phyloP scores from a whole-genome alignment of 2,888 invertebrate species.

The Leptogaster cylindrica region DNA sequence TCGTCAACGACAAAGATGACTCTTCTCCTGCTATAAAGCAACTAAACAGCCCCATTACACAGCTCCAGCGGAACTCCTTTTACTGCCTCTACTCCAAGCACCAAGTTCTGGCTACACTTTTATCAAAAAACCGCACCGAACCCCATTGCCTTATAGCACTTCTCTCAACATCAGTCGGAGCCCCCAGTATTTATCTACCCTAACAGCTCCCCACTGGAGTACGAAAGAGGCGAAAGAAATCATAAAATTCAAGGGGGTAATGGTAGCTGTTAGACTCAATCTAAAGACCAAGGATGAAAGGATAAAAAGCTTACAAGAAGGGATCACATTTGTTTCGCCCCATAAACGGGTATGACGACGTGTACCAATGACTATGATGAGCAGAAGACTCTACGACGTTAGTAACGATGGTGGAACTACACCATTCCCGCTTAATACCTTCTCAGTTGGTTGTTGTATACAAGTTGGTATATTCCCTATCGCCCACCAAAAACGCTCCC shows the following conservation, averaged over 20 bases:
- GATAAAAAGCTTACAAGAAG: conserved; percentile 41
- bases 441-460: conserved; percentile 31
- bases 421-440: conserved; percentile 9
- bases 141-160: not conserved
- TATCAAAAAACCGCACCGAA: conserved; percentile 30
- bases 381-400: conserved; percentile 16
- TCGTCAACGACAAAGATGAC: conserved; percentile 35
- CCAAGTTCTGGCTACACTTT: conserved; percentile 13
- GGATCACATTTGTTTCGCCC: conserved; percentile 39
- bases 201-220: not conserved
- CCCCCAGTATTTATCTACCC: conserved; percentile 20
- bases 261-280: conserved; percentile 36
- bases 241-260: conserved; percentile 33
- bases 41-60: conserved; percentile 42
- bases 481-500: conserved; percentile 4
- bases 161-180: not conserved
- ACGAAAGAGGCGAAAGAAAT: not conserved
- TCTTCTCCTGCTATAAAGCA: conserved; percentile 33
- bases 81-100: conserved; percentile 27
- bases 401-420: conserved; percentile 30
- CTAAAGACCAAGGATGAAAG: conserved; percentile 38
- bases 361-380: conserved; percentile 26
- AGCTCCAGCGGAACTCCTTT: conserved; percentile 35
- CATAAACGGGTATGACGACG: conserved; percentile 39
- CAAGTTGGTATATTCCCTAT: not conserved